A percentile compares a stretch with the other conserved stretches of the same genome.
Conservation (phyloP, 2,113 vertebrate species). For the Ophiodon elongatus region DNA sequence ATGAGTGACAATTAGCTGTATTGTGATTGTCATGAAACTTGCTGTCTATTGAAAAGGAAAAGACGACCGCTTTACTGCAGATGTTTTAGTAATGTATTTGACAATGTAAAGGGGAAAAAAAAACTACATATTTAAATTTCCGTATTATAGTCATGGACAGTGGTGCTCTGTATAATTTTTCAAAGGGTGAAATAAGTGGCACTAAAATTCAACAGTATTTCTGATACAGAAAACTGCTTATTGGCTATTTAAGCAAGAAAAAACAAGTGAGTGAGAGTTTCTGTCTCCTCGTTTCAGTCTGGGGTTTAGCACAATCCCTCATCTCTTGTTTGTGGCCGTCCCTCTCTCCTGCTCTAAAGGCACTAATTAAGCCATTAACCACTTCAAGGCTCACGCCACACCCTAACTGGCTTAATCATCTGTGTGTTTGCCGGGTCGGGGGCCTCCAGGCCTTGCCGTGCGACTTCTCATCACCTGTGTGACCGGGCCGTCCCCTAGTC, state of each 20-base stretch:
- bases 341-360: constrained; percentile 66
- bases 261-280: constrained; percentile 32
- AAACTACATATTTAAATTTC: neutral
- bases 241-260: constrained; percentile 11
- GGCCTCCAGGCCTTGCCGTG: constrained; percentile 37
- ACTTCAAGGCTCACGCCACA: constrained; percentile 67
- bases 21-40: neutral
- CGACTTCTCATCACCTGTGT: constrained; percentile 46
- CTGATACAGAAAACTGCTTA: neutral
- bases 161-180: neutral
- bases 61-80: neutral
- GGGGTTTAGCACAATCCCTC: constrained; percentile 46
- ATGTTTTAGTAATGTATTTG: neutral
- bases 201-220: neutral
- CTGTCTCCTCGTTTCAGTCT: constrained; percentile 23
- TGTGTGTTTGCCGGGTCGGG: constrained; percentile 51
- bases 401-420: constrained; percentile 76
- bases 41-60: neutral
- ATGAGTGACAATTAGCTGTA: neutral
- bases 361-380: constrained; percentile 82
- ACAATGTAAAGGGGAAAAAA: neutral
- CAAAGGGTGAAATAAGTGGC: neutral
- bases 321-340: constrained; percentile 51
- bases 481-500: constrained; percentile 44
- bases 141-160: neutral